A percentile compares a stretch with the other conserved stretches of the same genome.
Conservation (phyloP, 1,140 invertebrate species). For the Helicoverpa armigera region DNA sequence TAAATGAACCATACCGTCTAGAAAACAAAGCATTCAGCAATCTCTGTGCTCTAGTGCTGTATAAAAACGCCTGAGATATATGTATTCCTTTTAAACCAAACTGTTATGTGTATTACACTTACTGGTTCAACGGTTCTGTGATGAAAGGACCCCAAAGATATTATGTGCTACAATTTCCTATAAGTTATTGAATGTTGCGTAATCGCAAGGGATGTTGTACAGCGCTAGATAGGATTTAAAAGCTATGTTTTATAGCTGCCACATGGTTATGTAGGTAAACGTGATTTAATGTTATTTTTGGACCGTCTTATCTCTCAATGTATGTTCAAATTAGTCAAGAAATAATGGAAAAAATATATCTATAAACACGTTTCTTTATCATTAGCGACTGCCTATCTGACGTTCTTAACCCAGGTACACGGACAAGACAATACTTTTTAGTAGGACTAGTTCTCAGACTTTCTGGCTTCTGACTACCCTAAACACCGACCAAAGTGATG, state of each 20-base stretch:
- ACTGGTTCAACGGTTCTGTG: neutral
- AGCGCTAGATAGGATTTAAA: neutral
- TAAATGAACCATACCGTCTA: no score
- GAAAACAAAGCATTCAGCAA: neutral
- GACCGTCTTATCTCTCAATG: no score
- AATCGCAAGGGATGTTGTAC: constrained; percentile 5
- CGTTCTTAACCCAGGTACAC: no score
- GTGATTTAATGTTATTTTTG: no score
- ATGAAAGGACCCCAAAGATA: constrained; percentile 27
- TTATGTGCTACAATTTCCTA: constrained; percentile 46
- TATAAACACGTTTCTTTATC: no score
- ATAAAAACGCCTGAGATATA: constrained; percentile 4
- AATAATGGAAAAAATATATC: no score
- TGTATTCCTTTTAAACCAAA: neutral
- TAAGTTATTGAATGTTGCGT: constrained; percentile 41
- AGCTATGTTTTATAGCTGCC: neutral
- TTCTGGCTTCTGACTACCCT: no score
- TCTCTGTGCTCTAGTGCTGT: neutral
- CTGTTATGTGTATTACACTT: neutral
- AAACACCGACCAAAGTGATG: no score
- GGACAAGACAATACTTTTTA: no score
- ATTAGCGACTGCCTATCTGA: no score
- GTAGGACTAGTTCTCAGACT: no score
- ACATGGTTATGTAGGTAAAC: neutral
- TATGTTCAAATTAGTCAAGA: no score